Evolutionary conservation across 2,113 vertebrate genomes (phyloP).

Genomic region (Colossoma macropomum): DNA sequence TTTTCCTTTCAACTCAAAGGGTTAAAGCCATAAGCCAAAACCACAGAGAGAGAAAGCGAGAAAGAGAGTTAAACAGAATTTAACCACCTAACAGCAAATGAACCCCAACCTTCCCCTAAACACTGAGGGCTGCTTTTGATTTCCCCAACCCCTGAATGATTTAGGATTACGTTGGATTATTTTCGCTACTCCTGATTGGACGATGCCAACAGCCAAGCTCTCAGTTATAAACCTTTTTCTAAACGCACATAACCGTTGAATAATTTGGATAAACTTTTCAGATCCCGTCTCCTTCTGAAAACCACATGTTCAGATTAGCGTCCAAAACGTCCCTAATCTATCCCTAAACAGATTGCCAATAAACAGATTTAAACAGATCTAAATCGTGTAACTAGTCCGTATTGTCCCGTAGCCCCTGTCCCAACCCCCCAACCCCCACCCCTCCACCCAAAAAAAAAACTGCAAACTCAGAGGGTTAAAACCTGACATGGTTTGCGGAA

Average conservation of each 20-base stretch:
- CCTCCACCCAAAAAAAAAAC: slow-evolving; percentile 21
- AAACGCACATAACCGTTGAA: slow-evolving; percentile 68
- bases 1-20: slow-evolving; percentile 74
- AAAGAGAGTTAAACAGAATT: slow-evolving; percentile 68
- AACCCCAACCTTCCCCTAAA: slow-evolving; percentile 73
- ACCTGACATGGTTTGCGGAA: slow-evolving; percentile 8
- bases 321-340: neutral
- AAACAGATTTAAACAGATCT: slow-evolving; percentile 58
- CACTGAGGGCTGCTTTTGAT: slow-evolving; percentile 69
- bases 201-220: slow-evolving; percentile 57
- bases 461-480: slow-evolving; percentile 88
- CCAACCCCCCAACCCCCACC: slow-evolving; percentile 7
- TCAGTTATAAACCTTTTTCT: slow-evolving; percentile 78
- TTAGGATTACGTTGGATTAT: neutral
- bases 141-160: neutral
- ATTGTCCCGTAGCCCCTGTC: slow-evolving; percentile 45
- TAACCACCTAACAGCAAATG: slow-evolving; percentile 78
- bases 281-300: neutral
- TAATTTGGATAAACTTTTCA: slow-evolving; percentile 51
- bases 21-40: slow-evolving; percentile 68
- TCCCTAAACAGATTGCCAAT: slow-evolving; percentile 23
- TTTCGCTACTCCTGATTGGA: neutral
- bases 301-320: neutral
- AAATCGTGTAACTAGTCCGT: slow-evolving; percentile 61
- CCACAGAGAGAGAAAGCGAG: neutral